Conservation (phyloP, 2,113 vertebrate species). For the Oriolus oriolus region DNA sequence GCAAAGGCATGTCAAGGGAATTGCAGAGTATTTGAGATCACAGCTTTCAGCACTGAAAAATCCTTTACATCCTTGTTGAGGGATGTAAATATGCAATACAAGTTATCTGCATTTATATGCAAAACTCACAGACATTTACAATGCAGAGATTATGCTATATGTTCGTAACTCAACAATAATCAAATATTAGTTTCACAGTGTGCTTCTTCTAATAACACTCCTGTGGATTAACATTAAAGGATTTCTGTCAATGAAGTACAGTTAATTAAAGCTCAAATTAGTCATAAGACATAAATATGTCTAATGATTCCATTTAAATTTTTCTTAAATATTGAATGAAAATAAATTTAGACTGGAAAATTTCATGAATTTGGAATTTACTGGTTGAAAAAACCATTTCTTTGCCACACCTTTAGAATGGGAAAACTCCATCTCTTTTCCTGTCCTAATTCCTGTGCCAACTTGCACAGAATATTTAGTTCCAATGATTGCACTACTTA, state of each 20-base stretch:
- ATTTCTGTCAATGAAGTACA: background rate
- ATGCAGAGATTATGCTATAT: background rate
- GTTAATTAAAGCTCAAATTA: background rate
- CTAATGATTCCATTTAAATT: background rate
- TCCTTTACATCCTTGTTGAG: background rate
- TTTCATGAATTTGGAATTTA: background rate
- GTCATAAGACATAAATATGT: background rate
- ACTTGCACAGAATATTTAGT: slow-evolving; percentile 12
- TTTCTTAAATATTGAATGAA: background rate
- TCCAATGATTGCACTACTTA: background rate
- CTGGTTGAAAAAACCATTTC: background rate
- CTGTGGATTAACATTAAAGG: background rate
- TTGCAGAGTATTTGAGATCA: background rate
- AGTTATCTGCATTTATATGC: background rate
- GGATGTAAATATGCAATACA: background rate
- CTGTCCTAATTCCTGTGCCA: background rate
- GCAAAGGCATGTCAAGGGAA: background rate
- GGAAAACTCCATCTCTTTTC: slow-evolving; percentile 11
- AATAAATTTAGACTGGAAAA: background rate
- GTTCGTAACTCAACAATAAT: background rate
- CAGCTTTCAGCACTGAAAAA: background rate
- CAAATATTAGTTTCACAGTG: background rate
- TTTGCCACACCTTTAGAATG: background rate
- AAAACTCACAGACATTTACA: background rate
- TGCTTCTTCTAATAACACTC: background rate